Percentiles rank a stretch among this genome's conserved stretches.
Conservation (phyloP, 2,888 invertebrate genomes). For the Torymus auratus region DNA sequence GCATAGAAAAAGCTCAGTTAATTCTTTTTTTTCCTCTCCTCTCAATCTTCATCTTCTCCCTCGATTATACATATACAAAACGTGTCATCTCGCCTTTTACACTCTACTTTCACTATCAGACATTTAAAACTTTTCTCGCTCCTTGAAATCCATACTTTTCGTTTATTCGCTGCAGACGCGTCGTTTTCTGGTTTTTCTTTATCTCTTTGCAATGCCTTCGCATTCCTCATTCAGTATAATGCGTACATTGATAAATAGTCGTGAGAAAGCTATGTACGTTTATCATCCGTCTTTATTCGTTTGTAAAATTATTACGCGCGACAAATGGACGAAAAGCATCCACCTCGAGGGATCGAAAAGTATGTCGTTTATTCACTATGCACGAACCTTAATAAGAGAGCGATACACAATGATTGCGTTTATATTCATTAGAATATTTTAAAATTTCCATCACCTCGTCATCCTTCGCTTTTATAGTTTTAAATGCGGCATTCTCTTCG, state of each 20-base stretch:
- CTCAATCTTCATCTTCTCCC: constrained; percentile 26
- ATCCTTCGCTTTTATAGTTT: not conserved
- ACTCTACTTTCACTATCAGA: constrained; percentile 57
- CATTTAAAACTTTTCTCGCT: constrained; percentile 59
- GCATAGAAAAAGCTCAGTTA: constrained; percentile 60
- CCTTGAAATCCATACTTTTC: constrained; percentile 23
- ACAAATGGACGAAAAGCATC: constrained; percentile 28
- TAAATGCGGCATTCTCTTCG: constrained; percentile 32
- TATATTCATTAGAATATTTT: constrained; percentile 50
- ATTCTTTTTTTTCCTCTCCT: no score
- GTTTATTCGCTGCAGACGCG: constrained; percentile 4
- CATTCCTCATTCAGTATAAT: no score
- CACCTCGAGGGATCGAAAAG: constrained; percentile 34
- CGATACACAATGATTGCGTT: constrained; percentile 62
- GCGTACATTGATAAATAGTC: no score
- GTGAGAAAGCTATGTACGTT: no score
- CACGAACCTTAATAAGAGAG: constrained; percentile 67
- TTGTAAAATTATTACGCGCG: not conserved
- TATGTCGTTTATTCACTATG: constrained; percentile 61
- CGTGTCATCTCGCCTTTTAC: constrained; percentile 37
- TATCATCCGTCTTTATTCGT: no score
- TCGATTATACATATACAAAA: constrained; percentile 64
- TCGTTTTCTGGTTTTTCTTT: no score
- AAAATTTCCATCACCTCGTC: constrained; percentile 32
- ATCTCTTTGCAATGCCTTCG: no score